These are phyloP conservation scores for Syngnathus typhle DNA, from an alignment of 2,113 vertebrate genomes.

Conservation along the genomic window DNA sequence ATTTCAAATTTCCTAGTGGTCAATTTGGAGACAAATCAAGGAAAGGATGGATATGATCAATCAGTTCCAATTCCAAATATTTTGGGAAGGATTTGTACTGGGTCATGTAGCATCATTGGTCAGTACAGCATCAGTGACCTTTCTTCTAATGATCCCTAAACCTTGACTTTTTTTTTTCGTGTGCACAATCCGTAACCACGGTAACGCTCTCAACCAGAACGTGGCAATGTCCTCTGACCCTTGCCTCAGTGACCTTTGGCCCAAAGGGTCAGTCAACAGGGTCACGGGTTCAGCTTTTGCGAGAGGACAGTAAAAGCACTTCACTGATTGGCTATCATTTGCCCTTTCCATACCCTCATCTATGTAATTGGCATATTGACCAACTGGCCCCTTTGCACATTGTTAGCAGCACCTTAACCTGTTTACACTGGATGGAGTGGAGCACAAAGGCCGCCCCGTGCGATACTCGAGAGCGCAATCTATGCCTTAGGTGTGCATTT, in stretches of 20 bases:
- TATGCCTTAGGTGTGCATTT: conserved; percentile 7
- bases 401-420: conserved; percentile 48
- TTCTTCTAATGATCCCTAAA: conserved; percentile 11
- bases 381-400: conserved; percentile 46
- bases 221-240: conserved; percentile 55
- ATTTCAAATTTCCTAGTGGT: too few species aligned
- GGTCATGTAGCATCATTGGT: background rate
- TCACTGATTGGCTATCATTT: conserved; percentile 72
- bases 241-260: conserved; percentile 59
- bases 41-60: too few species aligned
- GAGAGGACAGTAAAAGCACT: conserved; percentile 65
- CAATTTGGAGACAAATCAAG: too few species aligned
- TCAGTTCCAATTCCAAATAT: background rate
- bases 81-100: background rate
- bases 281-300: conserved; percentile 61
- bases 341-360: conserved; percentile 65
- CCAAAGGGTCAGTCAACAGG: conserved; percentile 42
- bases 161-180: conserved; percentile 12
- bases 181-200: conserved; percentile 38
- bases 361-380: conserved; percentile 70
- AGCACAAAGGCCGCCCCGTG: background rate
- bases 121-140: background rate
- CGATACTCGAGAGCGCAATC: conserved; percentile 11
- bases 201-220: conserved; percentile 46
- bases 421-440: conserved; percentile 26